These are phyloP conservation scores for Drosophila tsacasi DNA, from an alignment of 1,140 invertebrate genomes.

Conservation along the genomic window DNA sequence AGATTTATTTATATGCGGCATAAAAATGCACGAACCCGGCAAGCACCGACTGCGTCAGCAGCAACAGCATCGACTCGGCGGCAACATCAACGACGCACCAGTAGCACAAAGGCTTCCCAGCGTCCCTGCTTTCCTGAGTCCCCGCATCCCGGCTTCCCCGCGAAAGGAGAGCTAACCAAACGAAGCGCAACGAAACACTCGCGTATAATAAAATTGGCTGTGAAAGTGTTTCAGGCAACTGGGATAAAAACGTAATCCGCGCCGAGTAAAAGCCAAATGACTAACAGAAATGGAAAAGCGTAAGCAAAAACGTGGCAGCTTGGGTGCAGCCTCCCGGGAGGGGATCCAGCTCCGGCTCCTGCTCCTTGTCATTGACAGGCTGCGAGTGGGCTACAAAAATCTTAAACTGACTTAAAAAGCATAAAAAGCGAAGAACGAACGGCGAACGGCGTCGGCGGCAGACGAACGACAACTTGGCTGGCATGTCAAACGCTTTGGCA, in stretches of 20 bases:
- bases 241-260: constrained; percentile 81
- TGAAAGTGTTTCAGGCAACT: constrained; percentile 78
- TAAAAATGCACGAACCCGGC: constrained; percentile 75
- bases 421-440: constrained; percentile 64
- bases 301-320: constrained; percentile 18
- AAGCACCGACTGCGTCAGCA: constrained; percentile 29
- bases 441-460: constrained; percentile 29
- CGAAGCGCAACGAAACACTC: constrained; percentile 63
- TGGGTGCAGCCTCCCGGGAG: constrained; percentile 16
- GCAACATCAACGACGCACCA: constrained; percentile 19
- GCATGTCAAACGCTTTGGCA: constrained; percentile 72
- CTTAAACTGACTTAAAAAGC: constrained; percentile 82
- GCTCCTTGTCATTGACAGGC: constrained; percentile 66
- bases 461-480: constrained; percentile 55
- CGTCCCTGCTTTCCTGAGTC: not conserved
- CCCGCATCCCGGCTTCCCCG: not conserved
- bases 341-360: not conserved
- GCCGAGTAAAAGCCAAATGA: constrained; percentile 78
- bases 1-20: constrained; percentile 84
- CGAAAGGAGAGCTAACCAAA: constrained; percentile 28
- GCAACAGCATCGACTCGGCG: constrained; percentile 14
- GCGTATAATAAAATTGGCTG: constrained; percentile 82
- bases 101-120: constrained; percentile 45
- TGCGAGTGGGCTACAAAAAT: constrained; percentile 70
- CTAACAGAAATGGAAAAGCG: constrained; percentile 67